Percentiles rank a stretch among this genome's conserved stretches.
phyloP scores from a whole-genome alignment of 2,113 vertebrate species.

The Castor canadensis region DNA sequence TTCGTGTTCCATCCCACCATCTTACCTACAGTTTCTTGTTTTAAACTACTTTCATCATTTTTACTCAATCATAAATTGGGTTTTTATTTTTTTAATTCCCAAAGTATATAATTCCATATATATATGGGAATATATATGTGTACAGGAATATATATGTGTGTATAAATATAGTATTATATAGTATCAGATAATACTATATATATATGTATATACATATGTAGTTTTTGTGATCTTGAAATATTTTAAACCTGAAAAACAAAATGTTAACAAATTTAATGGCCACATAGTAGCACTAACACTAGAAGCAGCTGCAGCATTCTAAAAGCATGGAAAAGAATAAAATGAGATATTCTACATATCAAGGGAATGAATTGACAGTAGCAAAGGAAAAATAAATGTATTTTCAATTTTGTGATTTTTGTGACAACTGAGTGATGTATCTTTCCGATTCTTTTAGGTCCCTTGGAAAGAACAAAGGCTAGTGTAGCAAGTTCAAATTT shows the following conservation, averaged over 20 bases:
- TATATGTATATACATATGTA: too few relatives aligned
- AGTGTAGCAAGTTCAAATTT: slow-evolving; percentile 14
- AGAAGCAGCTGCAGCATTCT: not conserved
- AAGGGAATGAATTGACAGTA: not conserved
- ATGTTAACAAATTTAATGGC: slow-evolving; percentile 7
- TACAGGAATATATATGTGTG: too few relatives aligned
- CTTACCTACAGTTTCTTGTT: not conserved
- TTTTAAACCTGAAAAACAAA: slow-evolving; percentile 16
- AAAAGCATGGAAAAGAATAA: slow-evolving; percentile 8
- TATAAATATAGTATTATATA: too few relatives aligned
- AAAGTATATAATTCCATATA: not conserved
- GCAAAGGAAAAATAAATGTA: slow-evolving; percentile 5
- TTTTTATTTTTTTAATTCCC: not conserved
- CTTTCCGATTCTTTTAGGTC: not conserved
- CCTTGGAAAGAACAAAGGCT: not conserved
- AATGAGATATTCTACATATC: not conserved
- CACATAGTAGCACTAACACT: not conserved
- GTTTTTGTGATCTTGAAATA: not conserved
- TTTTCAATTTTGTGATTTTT: slow-evolving; percentile 43
- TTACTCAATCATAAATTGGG: not conserved
- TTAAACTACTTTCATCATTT: not conserved
- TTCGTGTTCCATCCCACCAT: not conserved
- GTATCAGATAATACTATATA: too few relatives aligned
- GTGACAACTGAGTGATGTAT: not conserved
- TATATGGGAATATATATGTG: too few relatives aligned